Evolutionary conservation across 2,888 invertebrate species (phyloP), one percentile per base, ranked within the genome.

Genomic region (Conops quadrifasciatus): DNA sequence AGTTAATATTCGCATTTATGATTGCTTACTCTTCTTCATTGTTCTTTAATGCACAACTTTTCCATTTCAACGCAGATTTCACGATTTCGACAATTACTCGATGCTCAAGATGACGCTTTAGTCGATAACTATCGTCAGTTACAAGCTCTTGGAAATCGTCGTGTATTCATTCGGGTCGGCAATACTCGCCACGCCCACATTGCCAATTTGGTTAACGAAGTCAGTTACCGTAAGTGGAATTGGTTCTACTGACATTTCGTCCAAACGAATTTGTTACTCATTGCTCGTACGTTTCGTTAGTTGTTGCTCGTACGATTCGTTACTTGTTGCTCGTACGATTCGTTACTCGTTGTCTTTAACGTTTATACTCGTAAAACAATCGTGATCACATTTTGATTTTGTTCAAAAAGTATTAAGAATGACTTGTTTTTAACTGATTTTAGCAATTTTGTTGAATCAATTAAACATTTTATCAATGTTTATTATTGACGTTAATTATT

Each of bases 91-190:
- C 88, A 88, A 49, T 87, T 93, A 59, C 90, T 90, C 21, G 89
- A 89, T 77, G 90, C 89, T 76, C 87, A 90, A 78, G 89, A 89
- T 79, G 84, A 85, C 9, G 87, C 89, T 28, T 87, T 92, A 7
- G 91, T 89, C 11, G 91, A 92, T 84, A 93, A 92, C 87, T 93
- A 89, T 84, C 88, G 92, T 13, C 78, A 80, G 24, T 83, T 91
- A 7, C 92, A 93, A 79, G 89, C 90, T 0, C 85, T 92, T n/a
- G 90, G 91, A 75, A 89, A 89, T 51, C 88, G 92, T 58, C 88
- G 91, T 59, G 87, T 93, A 65, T 93, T 91, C 80, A 89, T 90
- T 30, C 87, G 92, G 67, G 88, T 89, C 78, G 88, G 90, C 1
- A 84, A 85, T 71, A 87, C 88, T 58, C 89, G 88, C 74, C 89